Percentiles rank a stretch among this genome's conserved stretches.
These are phyloP conservation scores for Nannoperca obscura DNA, from an alignment of 2,797 vertebrate species.

Conservation along the genomic window DNA sequence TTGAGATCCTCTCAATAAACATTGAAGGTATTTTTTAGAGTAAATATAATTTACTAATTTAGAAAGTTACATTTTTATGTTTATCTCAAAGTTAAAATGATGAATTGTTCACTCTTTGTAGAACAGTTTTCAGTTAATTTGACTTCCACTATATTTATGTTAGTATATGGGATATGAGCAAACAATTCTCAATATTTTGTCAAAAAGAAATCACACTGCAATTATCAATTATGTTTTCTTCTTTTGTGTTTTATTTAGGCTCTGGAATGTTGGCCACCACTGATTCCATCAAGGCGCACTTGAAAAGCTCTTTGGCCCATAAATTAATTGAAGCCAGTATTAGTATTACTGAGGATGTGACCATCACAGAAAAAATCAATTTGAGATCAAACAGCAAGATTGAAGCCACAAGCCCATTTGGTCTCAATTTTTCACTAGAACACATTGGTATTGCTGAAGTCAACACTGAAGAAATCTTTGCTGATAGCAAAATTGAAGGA, in stretches of 20 bases:
- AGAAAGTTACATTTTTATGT: neutral
- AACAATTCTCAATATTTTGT: neutral
- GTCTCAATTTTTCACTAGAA: slow-evolving; percentile 82
- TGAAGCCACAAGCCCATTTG: slow-evolving; percentile 85
- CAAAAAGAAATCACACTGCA: neutral
- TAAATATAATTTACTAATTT: neutral
- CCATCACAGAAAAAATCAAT: slow-evolving; percentile 70
- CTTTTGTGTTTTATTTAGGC: slow-evolving; percentile 81
- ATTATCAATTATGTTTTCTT: neutral
- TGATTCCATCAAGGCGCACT: slow-evolving; percentile 78
- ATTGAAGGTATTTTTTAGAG: slow-evolving; percentile 86
- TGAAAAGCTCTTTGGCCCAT: slow-evolving; percentile 88
- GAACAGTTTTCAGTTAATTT: neutral
- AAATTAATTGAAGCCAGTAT: slow-evolving; percentile 87
- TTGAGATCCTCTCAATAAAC: slow-evolving; percentile 89
- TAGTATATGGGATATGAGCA: neutral
- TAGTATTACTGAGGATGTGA: slow-evolving; percentile 79
- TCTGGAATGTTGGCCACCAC: slow-evolving; percentile 83
- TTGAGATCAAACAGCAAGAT: slow-evolving; percentile 82
- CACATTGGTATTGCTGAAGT: slow-evolving; percentile 76
- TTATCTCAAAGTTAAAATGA: neutral
- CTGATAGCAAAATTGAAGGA: slow-evolving; percentile 82
- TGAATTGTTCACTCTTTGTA: neutral
- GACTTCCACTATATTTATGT: neutral
- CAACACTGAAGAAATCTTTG: slow-evolving; percentile 78